phyloP scores from a whole-genome alignment of 2,797 vertebrate species.

The Cuniculus paca region DNA sequence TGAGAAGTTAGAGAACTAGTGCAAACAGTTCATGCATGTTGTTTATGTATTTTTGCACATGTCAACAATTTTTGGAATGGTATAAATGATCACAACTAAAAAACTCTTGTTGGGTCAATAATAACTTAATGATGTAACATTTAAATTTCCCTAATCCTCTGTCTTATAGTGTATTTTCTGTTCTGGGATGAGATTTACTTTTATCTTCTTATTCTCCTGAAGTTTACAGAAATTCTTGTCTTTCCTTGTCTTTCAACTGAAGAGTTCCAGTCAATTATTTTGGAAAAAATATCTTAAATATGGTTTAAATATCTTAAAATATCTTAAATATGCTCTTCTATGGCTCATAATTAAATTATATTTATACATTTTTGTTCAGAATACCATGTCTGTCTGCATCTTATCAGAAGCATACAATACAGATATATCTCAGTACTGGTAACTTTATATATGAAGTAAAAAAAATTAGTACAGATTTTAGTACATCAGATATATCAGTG shows the following conservation, averaged over 20 bases:
- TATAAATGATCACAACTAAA: not conserved
- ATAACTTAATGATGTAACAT: not conserved
- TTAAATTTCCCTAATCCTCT: not conserved
- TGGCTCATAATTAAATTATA: not conserved
- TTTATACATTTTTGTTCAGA: not conserved
- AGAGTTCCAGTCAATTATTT: not conserved
- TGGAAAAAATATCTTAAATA: not conserved
- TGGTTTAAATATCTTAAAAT: too few relatives aligned
- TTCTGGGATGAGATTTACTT: not conserved
- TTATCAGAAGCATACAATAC: not conserved
- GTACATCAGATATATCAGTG: not conserved
- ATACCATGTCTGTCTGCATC: not conserved
- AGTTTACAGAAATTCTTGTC: not conserved
- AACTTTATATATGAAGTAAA: not conserved
- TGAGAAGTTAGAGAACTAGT: not conserved
- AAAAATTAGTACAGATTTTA: not conserved
- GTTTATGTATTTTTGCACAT: not conserved
- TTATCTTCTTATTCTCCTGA: not conserved
- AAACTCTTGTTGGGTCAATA: not conserved
- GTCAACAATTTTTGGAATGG: not conserved
- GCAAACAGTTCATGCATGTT: not conserved
- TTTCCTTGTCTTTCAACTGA: not conserved
- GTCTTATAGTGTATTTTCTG: not conserved
- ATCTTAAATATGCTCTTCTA: not conserved
- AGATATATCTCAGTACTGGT: not conserved